Base-by-base conservation (phyloP, 2,888 invertebrate genomes). In the Lamellibrachia columna region DNA sequence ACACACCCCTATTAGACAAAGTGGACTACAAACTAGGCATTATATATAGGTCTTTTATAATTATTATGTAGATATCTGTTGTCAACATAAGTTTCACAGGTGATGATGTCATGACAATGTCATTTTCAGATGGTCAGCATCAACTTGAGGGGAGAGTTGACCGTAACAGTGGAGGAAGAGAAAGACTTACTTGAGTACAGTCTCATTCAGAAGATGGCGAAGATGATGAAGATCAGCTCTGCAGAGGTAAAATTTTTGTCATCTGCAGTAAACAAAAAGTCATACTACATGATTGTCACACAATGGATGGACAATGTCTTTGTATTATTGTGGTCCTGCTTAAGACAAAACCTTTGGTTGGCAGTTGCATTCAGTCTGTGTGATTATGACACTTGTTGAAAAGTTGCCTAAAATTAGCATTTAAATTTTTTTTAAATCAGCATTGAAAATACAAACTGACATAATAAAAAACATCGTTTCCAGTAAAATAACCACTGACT, bases 201-300 rank as follows among this genome's bases (percentile, higher is more conserved):
- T 58, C 96, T 97, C 40, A 97, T 97, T 7, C 97, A 97, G 92
- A 97, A 97, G n/a, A 97, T 98, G 1, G 97, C 97, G 0, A 96
- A 97, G 92, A 97, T 97, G 0, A 95, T 98, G 93, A 97, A 97
- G 91, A 94, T 97, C 55, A 97, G 97, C 58, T 97, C 97, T 0
- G 97, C 97, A 0, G 97, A 96, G 94, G 96, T 95, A 75, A 11
- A 7, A n/a, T 75, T 75, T 75, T 15, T 2, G 15, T 22, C 60
- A 9, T 55, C 55, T 55, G 9, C 55, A 55, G 55, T 55, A 55
- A 40, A 40, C 40, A 40, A 40, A 40, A 9, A 60, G 60, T 60
- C 60, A 15, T 75, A 75, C 75, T 22, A n/a, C 6, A 22, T 52
- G n/a, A 40, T 55, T 55, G 55, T 7, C 55, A 55, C 55, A 3